phyloP scores from a whole-genome alignment of 2,113 vertebrate species.

The Anser brachyrhynchus region DNA sequence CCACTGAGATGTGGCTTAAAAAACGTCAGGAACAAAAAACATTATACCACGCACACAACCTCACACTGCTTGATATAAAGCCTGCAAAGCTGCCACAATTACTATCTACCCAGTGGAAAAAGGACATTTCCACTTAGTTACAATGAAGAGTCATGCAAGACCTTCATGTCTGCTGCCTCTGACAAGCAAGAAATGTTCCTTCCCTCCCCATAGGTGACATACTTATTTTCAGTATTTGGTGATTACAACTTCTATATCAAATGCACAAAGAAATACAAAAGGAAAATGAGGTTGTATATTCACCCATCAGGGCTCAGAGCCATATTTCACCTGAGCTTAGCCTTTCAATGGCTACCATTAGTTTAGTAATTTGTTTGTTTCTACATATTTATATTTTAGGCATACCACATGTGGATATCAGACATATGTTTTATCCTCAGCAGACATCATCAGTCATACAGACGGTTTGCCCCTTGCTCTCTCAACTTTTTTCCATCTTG shows the following conservation, averaged over 20 bases:
- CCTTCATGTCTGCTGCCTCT: neutral
- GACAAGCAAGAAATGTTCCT: neutral
- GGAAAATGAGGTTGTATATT: neutral
- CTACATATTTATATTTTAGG: neutral
- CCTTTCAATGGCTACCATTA: neutral
- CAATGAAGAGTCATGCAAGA: neutral
- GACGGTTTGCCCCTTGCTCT: neutral
- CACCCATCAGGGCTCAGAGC: neutral
- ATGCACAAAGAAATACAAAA: neutral
- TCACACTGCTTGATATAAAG: neutral
- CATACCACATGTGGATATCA: neutral
- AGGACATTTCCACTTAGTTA: neutral
- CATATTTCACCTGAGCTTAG: neutral
- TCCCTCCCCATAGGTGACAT: neutral
- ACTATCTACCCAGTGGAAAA: neutral
- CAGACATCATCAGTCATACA: neutral
- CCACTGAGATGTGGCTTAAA: neutral
- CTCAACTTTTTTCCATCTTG: neutral
- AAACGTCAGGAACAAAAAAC: no score
- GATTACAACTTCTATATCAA: neutral
- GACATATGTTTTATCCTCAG: neutral
- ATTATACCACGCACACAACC: no score
- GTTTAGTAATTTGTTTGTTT: neutral
- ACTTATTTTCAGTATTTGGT: neutral
- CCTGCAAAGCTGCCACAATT: neutral